Evolutionary conservation across 2,888 invertebrate species (phyloP).

Genomic region (Capitulum mitella): DNA sequence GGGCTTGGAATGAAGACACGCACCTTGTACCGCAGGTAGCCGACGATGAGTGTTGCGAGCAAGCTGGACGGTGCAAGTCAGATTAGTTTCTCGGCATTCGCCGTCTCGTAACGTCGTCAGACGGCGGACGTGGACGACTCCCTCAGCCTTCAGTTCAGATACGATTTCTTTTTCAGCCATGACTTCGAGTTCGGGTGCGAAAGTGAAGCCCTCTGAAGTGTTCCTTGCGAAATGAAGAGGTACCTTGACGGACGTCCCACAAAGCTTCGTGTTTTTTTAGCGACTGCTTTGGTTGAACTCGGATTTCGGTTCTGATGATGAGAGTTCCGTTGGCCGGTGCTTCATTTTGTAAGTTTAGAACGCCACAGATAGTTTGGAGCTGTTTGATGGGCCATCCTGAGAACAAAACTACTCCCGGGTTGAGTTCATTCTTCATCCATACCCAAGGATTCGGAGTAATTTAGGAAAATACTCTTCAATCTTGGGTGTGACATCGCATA

Average conservation of each 20-base stretch:
- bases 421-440: too few relatives aligned
- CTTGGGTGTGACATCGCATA: too few relatives aligned
- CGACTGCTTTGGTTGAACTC: not conserved
- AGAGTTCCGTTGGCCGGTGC: not conserved
- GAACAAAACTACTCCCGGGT: too few relatives aligned
- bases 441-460: too few relatives aligned
- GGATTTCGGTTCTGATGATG: not conserved
- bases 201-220: not conserved
- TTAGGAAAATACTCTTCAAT: too few relatives aligned
- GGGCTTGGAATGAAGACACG: not conserved
- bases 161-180: not conserved
- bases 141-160: not conserved
- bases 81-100: not conserved
- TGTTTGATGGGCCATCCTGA: not conserved
- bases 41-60: not conserved
- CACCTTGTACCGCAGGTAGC: not conserved
- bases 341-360: not conserved
- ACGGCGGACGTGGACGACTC: not conserved
- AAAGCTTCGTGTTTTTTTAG: not conserved
- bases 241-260: not conserved
- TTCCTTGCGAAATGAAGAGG: not conserved
- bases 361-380: not conserved
- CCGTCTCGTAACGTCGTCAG: not conserved
- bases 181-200: not conserved
- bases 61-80: not conserved